These are phyloP conservation scores for Perca fluviatilis DNA, from an alignment of 2,113 vertebrate genomes.

Conservation along the genomic window DNA sequence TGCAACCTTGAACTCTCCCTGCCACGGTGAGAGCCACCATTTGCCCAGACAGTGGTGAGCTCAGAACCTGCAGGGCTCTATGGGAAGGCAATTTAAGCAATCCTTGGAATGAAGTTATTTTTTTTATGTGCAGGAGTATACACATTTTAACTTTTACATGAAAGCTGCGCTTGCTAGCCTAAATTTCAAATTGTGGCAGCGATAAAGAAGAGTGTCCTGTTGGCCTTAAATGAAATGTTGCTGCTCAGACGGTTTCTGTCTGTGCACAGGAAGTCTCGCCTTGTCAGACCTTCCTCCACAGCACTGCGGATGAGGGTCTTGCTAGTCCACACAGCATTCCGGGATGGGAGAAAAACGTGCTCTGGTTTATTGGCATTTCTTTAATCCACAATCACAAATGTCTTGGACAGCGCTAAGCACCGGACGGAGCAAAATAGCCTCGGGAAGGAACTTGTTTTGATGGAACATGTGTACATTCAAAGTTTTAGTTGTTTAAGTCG, in stretches of 20 bases:
- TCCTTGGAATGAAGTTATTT: not conserved
- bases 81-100: conserved; percentile 11
- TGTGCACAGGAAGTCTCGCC: not conserved
- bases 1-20: conserved; percentile 78
- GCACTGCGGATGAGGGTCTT: too few relatives aligned
- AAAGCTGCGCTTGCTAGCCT: not conserved
- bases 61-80: conserved; percentile 12
- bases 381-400: too few relatives aligned
- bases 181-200: not conserved
- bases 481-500: too few relatives aligned
- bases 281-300: not conserved
- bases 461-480: too few relatives aligned
- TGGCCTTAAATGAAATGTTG: not conserved
- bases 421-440: too few relatives aligned
- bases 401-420: too few relatives aligned
- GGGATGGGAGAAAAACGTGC: too few relatives aligned
- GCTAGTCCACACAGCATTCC: too few relatives aligned
- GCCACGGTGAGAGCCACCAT: conserved; percentile 46
- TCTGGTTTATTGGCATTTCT: too few relatives aligned
- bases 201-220: not conserved
- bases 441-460: too few relatives aligned
- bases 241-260: too few relatives aligned
- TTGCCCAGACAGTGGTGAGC: conserved; percentile 11
- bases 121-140: not conserved
- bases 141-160: not conserved